A percentile compares a stretch with the other conserved stretches of the same genome.
phyloP scores from a whole-genome alignment of 2,797 vertebrate species.

The Galaxias olidus region DNA sequence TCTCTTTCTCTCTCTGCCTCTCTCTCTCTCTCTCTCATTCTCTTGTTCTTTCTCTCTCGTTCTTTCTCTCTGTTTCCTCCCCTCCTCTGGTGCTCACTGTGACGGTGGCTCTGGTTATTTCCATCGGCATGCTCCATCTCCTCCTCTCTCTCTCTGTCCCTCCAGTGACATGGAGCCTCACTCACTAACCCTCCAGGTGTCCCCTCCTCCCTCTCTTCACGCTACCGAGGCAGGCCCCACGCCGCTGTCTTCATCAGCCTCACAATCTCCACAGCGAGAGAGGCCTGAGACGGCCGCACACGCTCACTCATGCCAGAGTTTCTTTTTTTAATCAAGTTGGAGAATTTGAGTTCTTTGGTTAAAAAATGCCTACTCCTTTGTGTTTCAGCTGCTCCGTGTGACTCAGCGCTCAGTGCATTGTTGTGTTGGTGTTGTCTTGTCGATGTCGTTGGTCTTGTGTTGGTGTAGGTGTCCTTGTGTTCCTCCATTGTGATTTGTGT shows the following conservation, averaged over 20 bases:
- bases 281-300: neutral
- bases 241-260: slow-evolving; percentile 22
- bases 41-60: neutral
- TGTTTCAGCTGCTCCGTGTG: slow-evolving; percentile 6
- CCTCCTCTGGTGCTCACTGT: slow-evolving; percentile 54
- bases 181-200: slow-evolving; percentile 47
- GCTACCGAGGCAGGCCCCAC: slow-evolving; percentile 10
- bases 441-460: neutral
- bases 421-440: neutral
- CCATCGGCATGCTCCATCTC: slow-evolving; percentile 65
- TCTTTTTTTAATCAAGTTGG: neutral
- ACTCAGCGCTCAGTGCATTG: neutral
- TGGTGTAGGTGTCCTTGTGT: slow-evolving; percentile 24
- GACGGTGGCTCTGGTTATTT: slow-evolving; percentile 63
- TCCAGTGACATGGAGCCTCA: slow-evolving; percentile 44
- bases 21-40: neutral
- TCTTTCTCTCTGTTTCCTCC: slow-evolving; percentile 1
- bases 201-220: slow-evolving; percentile 21
- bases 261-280: neutral
- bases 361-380: neutral
- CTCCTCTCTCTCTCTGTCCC: slow-evolving; percentile 26
- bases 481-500: slow-evolving; percentile 22
- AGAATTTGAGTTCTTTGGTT: neutral
- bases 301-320: neutral
- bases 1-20: neutral